These are phyloP conservation scores for Pollenia labialis DNA, from an alignment of 2,888 invertebrate genomes.

Conservation along the genomic window DNA sequence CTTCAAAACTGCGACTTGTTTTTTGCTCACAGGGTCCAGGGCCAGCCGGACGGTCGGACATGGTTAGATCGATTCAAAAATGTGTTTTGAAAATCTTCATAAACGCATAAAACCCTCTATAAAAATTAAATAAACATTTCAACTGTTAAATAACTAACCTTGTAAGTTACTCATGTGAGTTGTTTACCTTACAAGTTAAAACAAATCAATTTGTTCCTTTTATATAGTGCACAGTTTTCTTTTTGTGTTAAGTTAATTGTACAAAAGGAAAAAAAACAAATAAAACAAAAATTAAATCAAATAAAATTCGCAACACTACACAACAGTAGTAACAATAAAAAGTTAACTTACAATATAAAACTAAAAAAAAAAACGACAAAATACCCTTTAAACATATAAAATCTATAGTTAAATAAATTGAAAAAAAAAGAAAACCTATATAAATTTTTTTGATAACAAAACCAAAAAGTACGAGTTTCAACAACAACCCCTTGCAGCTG, in stretches of 20 bases:
- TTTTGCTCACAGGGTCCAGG: too few relatives aligned
- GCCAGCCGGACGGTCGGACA: too few relatives aligned
- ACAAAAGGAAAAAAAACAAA: background rate
- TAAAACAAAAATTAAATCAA: background rate
- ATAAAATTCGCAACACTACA: constrained; percentile 5
- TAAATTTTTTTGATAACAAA: background rate
- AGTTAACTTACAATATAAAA: constrained; percentile 10
- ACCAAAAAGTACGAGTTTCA: background rate
- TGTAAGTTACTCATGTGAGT: background rate
- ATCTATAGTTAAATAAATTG: constrained; percentile 37
- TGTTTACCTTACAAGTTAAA: constrained; percentile 1
- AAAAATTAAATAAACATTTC: background rate
- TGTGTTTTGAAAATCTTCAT: too few relatives aligned
- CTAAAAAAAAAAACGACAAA: background rate
- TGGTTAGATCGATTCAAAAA: too few relatives aligned
- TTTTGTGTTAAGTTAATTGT: background rate
- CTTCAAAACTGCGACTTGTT: too few relatives aligned
- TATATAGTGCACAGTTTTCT: background rate
- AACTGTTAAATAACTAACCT: background rate
- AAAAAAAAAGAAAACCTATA: too few relatives aligned
- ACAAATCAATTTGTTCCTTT: background rate
- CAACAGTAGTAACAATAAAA: constrained; percentile 15
- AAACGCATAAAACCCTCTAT: background rate
- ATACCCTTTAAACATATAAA: constrained; percentile 27
- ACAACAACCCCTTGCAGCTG: constrained; percentile 41